phyloP scores from a whole-genome alignment of 2,797 vertebrate genomes.

The Synaphobranchus kaupii region DNA sequence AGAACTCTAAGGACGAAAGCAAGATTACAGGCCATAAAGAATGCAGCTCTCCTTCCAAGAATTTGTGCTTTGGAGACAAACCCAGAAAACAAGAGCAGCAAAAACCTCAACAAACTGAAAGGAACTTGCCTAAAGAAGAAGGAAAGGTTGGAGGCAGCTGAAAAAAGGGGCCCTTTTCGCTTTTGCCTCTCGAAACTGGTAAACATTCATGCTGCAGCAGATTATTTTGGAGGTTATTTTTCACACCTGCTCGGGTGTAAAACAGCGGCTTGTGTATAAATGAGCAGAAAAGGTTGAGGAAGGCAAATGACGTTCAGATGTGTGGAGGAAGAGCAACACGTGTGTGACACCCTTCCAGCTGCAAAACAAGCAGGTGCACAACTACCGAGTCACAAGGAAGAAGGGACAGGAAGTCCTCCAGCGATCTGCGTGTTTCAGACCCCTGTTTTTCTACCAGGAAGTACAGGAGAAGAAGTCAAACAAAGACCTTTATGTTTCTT shows the following conservation, averaged over 20 bases:
- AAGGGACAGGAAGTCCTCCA: neutral
- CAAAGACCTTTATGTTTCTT: neutral
- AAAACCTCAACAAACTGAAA: neutral
- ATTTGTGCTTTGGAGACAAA: neutral
- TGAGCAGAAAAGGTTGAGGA: neutral
- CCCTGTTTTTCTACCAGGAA: neutral
- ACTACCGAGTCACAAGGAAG: neutral
- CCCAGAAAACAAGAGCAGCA: neutral
- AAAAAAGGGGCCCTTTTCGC: neutral
- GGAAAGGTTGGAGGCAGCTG: neutral
- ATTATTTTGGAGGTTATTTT: neutral
- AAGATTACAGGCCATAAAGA: neutral
- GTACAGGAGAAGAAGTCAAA: neutral
- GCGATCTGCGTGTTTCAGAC: neutral
- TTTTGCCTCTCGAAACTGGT: neutral
- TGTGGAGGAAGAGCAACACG: neutral
- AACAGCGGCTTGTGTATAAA: neutral
- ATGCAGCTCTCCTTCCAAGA: neutral
- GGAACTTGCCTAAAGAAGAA: neutral
- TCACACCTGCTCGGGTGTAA: neutral
- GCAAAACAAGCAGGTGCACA: constrained; percentile 10
- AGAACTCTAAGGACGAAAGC: neutral
- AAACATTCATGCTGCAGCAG: neutral
- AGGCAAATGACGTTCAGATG: neutral
- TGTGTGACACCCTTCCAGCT: neutral